A percentile compares a stretch with the other conserved stretches of the same genome.
Evolutionary conservation across 2,113 vertebrate species (phyloP).

Genomic region (Nycticebus coucang): DNA sequence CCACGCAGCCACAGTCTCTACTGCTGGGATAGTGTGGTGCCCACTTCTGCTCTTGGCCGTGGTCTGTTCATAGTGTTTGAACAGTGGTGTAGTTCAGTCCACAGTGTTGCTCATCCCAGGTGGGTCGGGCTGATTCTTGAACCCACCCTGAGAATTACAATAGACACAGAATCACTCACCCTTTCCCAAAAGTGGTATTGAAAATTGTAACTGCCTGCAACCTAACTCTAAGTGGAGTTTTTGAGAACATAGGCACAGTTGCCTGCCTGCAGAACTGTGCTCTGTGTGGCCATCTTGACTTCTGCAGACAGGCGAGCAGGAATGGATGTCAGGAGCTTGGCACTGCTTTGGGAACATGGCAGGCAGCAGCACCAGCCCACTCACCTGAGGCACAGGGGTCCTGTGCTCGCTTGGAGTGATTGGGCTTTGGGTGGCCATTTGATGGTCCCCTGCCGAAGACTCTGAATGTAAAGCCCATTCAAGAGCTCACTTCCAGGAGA

Average conservation of each 20-base stretch:
- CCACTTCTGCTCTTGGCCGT: not conserved
- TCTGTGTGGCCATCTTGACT: not conserved
- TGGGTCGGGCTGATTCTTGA: not conserved
- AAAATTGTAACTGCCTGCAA: not conserved
- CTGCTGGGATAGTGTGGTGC: not conserved
- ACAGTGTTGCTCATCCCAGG: not conserved
- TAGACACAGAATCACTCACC: not conserved
- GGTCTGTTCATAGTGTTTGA: conserved; percentile 32
- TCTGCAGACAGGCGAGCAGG: not conserved
- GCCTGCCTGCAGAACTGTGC: not conserved
- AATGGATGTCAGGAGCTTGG: not conserved
- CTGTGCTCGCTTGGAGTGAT: not conserved
- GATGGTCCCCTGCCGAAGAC: not conserved
- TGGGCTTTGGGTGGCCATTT: not conserved
- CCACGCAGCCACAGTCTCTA: not conserved
- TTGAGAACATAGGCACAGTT: not conserved
- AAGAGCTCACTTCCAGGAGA: not conserved
- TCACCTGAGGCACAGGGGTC: not conserved
- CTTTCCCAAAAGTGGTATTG: not conserved
- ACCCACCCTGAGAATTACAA: not conserved
- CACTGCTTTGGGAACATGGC: not conserved
- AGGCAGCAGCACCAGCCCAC: not conserved
- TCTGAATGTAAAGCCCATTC: not conserved
- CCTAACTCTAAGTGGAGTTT: not conserved
- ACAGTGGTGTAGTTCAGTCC: conserved; percentile 21